A percentile compares a stretch with the other conserved stretches of the same genome.
Evolutionary conservation across 1,140 invertebrate genomes (phyloP).

Genomic region (Neodiprion lecontei): DNA sequence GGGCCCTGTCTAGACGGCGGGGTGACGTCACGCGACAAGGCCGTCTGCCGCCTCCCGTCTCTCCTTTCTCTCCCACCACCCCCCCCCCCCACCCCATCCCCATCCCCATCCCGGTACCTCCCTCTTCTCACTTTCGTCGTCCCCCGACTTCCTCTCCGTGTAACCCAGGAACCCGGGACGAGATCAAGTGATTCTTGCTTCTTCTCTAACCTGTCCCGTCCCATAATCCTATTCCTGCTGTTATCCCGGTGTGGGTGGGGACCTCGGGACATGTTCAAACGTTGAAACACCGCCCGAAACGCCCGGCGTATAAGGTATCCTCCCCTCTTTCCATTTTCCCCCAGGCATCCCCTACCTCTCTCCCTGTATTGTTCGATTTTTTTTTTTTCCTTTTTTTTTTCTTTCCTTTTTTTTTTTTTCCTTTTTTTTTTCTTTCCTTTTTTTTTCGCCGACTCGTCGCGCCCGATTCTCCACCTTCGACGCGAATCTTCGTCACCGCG

Average conservation of each 20-base stretch:
- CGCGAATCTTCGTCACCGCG: too few species aligned
- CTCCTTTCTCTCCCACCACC: not conserved
- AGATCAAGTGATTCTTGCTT: not conserved
- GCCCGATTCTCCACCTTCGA: too few species aligned
- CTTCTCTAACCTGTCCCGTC: slow-evolving; percentile 6
- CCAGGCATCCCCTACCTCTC: not conserved
- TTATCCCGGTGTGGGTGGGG: not conserved
- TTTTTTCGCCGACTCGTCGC: too few species aligned
- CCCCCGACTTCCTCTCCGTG: slow-evolving; percentile 3
- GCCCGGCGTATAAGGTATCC: not conserved
- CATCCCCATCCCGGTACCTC: slow-evolving; percentile 11
- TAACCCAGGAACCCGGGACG: not conserved
- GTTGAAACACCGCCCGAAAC: not conserved
- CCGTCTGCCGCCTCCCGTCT: slow-evolving; percentile 2
- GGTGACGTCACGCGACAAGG: slow-evolving; percentile 11
- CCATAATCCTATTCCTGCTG: not conserved
- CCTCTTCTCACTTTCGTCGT: not conserved
- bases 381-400: too few species aligned
- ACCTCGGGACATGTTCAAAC: not conserved
- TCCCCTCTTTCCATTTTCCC: not conserved
- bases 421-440: too few species aligned
- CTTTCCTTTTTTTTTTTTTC: too few species aligned
- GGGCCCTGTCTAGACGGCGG: not conserved
- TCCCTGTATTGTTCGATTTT: too few species aligned
- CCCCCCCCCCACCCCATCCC: slow-evolving; percentile 5